Evolutionary conservation across 2,888 invertebrate genomes (phyloP), one percentile per base, ranked within the genome.

Genomic region (Dynastes hyllus): DNA sequence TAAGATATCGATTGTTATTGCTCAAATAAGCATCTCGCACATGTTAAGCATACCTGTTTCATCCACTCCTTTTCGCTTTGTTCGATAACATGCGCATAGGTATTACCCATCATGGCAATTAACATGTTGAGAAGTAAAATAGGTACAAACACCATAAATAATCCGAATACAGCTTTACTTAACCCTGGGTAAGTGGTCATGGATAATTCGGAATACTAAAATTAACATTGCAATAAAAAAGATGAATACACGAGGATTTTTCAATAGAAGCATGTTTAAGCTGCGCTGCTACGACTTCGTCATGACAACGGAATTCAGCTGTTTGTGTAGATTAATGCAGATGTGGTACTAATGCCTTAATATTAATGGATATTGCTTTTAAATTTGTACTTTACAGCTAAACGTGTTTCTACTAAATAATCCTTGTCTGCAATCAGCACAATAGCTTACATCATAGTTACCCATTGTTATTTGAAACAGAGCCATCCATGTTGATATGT

Each of bases 91-190:
- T 97, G 96, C 0, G 98, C 97, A 88, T 99, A 99, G 0, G 99
- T 99, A 89, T 99, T 99, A 51, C 99, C 99, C 99, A 99, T 99
- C 99, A 99, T 99, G 82, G 99, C 99, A 83, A 99, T 99, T 89
- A 99, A 92, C 95, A 95, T 99, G 93, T 99, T 99, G 13, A 99
- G 92, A 85, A 99, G 90, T 70, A 99, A 90, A 86, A 99, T 98
- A 1, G 99, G 99, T 80, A 99, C 98, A 84, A 99, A 95, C 78
- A 99, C 96, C 98, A 99, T 98, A 88, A 99, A 99, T 80, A 98
- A 92, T 0, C 97, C 95, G 88, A 99, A 99, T n/a, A 99, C 97
- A 0, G 96, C 94, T 91, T 99, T 98, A 32, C 97, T 96, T 81
- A 99, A 90, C 82, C 95, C 95, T 6, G 98, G 96, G 88, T 98